Conservation (phyloP, 2,797 vertebrate genomes). For the Phoxinus dragarum region DNA sequence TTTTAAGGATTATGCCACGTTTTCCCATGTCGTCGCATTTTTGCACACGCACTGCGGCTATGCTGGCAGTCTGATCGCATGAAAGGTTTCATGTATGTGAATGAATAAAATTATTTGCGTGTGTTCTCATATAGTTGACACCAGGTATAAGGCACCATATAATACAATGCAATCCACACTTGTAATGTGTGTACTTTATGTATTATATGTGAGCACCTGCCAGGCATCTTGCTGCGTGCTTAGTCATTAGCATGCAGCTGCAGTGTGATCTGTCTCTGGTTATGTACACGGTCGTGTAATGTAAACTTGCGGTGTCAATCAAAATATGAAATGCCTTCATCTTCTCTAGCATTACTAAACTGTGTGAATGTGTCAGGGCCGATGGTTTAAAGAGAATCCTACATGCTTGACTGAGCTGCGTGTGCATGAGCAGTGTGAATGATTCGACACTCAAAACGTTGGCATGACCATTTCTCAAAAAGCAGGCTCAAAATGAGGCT, state of each 20-base stretch:
- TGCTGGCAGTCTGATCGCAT: neutral
- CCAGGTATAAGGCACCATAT: neutral
- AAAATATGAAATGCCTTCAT: slow-evolving; percentile 26
- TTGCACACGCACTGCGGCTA: neutral
- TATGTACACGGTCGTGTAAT: neutral
- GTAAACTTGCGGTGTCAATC: neutral
- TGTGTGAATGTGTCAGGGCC: neutral
- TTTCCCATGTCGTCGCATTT: slow-evolving; percentile 23
- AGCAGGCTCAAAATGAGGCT: slow-evolving; percentile 2
- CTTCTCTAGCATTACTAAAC: slow-evolving; percentile 20
- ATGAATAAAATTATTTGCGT: neutral
- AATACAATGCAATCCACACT: neutral
- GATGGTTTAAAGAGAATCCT: slow-evolving; percentile 16
- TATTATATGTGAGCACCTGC: neutral
- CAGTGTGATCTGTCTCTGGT: slow-evolving; percentile 6
- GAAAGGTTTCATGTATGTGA: neutral
- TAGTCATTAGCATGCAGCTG: neutral
- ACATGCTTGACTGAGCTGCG: slow-evolving; percentile 34
- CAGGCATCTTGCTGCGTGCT: neutral
- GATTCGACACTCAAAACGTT: slow-evolving; percentile 10
- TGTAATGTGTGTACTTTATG: neutral
- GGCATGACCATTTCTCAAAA: slow-evolving; percentile 30
- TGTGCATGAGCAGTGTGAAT: slow-evolving; percentile 10
- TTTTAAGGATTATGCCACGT: slow-evolving; percentile 15
- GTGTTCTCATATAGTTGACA: neutral